Conservation (phyloP, 2,797 vertebrate genomes). For the Pogoniulus pusillus region DNA sequence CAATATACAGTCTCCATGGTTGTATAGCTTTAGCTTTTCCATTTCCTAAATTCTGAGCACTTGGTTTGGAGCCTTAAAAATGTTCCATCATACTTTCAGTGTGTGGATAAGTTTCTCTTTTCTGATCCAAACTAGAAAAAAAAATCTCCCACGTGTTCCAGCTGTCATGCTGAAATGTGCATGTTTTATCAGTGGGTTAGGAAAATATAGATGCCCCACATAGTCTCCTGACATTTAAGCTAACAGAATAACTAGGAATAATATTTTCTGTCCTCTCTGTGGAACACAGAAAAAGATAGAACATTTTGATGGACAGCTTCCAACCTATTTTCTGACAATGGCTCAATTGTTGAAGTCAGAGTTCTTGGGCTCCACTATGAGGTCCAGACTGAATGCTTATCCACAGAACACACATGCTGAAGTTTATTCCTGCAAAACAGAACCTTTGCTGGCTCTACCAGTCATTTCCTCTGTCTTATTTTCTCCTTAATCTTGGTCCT, state of each 20-base stretch:
- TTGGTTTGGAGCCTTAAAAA: background rate
- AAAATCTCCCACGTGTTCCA: background rate
- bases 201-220: background rate
- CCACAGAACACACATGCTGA: background rate
- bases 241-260: background rate
- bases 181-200: background rate
- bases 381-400: background rate
- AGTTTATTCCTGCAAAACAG: background rate
- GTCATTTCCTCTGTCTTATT: background rate
- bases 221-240: background rate
- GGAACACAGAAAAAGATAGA: background rate
- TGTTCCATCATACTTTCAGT: background rate
- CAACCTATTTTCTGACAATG: background rate
- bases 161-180: background rate
- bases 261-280: background rate
- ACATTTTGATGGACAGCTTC: background rate
- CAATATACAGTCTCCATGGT: background rate
- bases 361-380: background rate
- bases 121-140: background rate
- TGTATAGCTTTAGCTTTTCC: background rate
- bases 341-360: background rate
- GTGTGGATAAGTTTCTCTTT: background rate
- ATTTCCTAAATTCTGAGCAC: background rate
- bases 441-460: background rate
- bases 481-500: background rate